Conservation (phyloP, 1,140 invertebrate species). For the Zaprionus tsacasi region DNA sequence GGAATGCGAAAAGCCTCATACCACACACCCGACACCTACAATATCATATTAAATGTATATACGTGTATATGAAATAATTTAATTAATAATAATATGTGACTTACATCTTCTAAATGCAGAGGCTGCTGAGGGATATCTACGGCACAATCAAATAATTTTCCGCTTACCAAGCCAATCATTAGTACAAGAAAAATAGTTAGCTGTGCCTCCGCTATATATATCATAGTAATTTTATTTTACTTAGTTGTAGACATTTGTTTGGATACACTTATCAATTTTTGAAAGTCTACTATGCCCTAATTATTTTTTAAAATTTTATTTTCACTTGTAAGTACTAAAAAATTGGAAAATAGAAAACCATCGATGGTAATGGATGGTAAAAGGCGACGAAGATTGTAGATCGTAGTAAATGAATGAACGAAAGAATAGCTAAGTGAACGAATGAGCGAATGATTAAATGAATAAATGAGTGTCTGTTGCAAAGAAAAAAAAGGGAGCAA, state of each 20-base stretch:
- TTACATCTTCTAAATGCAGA: not conserved
- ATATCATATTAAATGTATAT: not conserved
- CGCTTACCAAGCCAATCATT: not conserved
- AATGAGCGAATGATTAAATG: constrained; percentile 1
- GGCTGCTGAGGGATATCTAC: not conserved
- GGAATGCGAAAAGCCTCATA: not conserved
- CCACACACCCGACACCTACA: not conserved
- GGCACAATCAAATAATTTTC: not conserved
- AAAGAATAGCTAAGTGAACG: constrained; percentile 1
- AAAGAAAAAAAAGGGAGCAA: constrained; percentile 30
- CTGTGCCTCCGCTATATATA: not conserved
- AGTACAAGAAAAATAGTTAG: not conserved
- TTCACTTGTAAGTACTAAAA: not conserved
- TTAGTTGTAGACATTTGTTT: not conserved
- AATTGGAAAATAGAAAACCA: not conserved
- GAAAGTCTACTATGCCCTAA: not conserved
- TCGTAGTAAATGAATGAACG: not conserved
- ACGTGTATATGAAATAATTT: not conserved
- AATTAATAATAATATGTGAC: not conserved
- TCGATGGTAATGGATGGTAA: not conserved
- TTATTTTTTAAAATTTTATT: not conserved
- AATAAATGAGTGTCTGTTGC: constrained; percentile 25
- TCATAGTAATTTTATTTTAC: not conserved
- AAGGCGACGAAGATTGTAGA: not conserved
- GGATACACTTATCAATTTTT: not conserved